Base-by-base conservation (phyloP, 1,140 invertebrate genomes). In the Megalopta genalis region DNA sequence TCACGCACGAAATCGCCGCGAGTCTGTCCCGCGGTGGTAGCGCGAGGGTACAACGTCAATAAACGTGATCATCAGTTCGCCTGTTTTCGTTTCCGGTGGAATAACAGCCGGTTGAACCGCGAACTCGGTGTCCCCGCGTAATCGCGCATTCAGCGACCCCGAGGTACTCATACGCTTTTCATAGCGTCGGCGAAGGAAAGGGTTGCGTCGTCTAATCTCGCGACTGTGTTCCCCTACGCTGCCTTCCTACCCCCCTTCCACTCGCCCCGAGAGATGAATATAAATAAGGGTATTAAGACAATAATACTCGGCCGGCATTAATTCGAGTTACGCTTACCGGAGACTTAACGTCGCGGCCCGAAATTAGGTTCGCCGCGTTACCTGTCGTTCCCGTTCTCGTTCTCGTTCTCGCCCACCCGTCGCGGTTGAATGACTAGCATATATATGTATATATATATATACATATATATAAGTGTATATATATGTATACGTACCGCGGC, bases 281-380 rank as follows among this genome's bases (percentile, higher is more conserved):
- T 86, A 86, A 86, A 86, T 83, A 86, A 86, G 81, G 75, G 59
- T 66, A 77, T 86, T 80, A 86, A 86, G 69, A 76, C 77, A 86
- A 82, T 78, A 75, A 82, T 79, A 79, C 76, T 46, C 54, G 46
- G 42, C 46, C 49, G 25, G 75, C 57, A 71, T 64, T 68, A 63
- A 74, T 63, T 49, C 25, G 63, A 37, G 66, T 63, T 78, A 82
- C 57, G 63, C 23, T 54, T 57, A 67, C 27, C 42, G 42, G 37
- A 52, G 59, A 70, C 39, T 78, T 78, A 72, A 21, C 23, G 18
- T 42, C 46, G 37, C n/a, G 21, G 32, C 21, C 21, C 42, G 59
- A 77, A 77, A 77, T 77, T 77, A 71, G 54, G 39, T 69, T 49
- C n/a, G 59, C 27, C 3, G 57, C 42, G 54, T 10, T 25, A 25